Percentiles rank a stretch among this genome's conserved stretches.
Conservation (phyloP, 1,140 invertebrate genomes). For the Pseudomyrmex cubaensis region DNA sequence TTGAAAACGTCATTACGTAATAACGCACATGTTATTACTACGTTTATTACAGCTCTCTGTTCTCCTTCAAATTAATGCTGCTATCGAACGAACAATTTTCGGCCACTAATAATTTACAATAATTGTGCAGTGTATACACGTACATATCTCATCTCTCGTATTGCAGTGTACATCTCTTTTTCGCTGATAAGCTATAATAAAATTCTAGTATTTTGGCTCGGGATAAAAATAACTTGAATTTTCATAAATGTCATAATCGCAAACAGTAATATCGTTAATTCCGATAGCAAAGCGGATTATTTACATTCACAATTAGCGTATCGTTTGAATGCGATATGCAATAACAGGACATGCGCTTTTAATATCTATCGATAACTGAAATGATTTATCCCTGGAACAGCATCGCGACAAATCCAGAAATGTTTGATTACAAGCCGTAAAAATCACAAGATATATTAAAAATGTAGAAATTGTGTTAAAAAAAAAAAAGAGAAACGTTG, state of each 20-base stretch:
- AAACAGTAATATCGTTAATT: neutral
- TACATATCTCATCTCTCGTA: neutral
- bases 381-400: neutral
- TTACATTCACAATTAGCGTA: neutral
- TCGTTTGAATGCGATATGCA: neutral
- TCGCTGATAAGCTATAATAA: conserved; percentile 15
- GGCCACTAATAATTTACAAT: too few relatives aligned
- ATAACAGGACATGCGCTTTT: neutral
- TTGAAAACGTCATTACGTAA: neutral
- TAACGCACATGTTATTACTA: neutral
- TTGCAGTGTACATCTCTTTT: neutral
- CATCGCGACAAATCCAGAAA: neutral
- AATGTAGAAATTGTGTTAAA: neutral
- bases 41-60: too few relatives aligned
- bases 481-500: too few relatives aligned
- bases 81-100: neutral
- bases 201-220: neutral
- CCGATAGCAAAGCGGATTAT: neutral
- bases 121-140: neutral
- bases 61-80: too few relatives aligned
- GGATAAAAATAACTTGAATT: neutral
- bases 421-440: neutral
- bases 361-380: neutral
- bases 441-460: neutral
- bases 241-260: neutral